Evolutionary conservation across 2,113 vertebrate species (phyloP).

Genomic region (Pomatostomus ruficeps): DNA sequence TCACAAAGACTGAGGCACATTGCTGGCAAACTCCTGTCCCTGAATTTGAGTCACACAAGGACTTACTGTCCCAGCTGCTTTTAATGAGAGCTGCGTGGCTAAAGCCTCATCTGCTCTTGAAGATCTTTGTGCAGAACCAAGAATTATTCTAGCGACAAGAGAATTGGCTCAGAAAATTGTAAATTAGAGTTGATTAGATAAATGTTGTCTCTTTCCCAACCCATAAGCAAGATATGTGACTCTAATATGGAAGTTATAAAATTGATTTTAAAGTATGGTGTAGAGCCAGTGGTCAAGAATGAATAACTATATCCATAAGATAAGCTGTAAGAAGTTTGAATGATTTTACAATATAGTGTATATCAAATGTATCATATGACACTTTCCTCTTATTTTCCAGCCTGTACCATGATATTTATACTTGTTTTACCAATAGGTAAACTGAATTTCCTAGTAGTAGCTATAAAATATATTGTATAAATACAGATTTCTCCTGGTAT

Average conservation of each 20-base stretch:
- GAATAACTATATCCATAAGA: not conserved
- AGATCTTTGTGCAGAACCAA: not conserved
- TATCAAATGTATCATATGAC: not conserved
- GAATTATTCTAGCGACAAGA: not conserved
- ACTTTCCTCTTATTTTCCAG: not conserved
- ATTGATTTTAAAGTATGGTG: not conserved
- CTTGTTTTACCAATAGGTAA: not conserved
- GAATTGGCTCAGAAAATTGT: not conserved
- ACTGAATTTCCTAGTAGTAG: not conserved
- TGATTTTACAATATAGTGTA: not conserved
- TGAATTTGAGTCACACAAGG: not conserved
- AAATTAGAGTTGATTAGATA: not conserved
- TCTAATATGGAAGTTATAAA: not conserved
- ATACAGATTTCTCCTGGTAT: not conserved
- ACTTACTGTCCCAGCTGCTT: constrained; percentile 14
- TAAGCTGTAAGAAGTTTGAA: not conserved
- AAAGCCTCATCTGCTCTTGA: not conserved
- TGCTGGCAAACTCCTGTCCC: not conserved
- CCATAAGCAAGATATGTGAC: not conserved
- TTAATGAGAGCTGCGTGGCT: not conserved
- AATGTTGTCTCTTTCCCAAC: not conserved
- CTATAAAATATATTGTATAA: not conserved
- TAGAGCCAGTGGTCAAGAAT: not conserved
- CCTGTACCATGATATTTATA: not conserved
- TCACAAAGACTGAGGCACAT: not conserved